Percentiles rank a stretch among this genome's conserved stretches.
Evolutionary conservation across 2,113 vertebrate species (phyloP).

Genomic region (Microcebus tavaratra): DNA sequence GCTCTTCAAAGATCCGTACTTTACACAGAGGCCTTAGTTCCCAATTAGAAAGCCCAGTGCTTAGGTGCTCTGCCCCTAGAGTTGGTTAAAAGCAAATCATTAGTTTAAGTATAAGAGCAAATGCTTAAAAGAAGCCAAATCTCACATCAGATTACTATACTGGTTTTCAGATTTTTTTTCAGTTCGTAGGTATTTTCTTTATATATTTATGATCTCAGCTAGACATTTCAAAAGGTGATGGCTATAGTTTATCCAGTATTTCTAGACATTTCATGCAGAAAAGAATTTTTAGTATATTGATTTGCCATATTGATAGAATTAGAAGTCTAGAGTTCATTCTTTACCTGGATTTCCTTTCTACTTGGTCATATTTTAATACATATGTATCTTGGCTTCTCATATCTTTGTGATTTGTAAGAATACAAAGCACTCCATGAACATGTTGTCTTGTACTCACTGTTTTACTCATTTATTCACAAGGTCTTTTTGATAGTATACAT

Average conservation of each 20-base stretch:
- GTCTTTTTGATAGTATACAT: not conserved
- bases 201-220: slow-evolving; percentile 18
- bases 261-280: not conserved
- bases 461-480: not conserved
- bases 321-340: not conserved
- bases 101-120: not conserved
- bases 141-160: not conserved
- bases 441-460: not conserved
- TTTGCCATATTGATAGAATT: not conserved
- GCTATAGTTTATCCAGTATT: not conserved
- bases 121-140: not conserved
- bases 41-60: not conserved
- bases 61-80: not conserved
- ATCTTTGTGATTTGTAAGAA: slow-evolving; percentile 1
- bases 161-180: not conserved
- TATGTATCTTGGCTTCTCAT: not conserved
- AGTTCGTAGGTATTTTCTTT: not conserved
- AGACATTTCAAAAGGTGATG: not conserved
- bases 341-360: slow-evolving; percentile 4
- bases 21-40: not conserved
- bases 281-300: not conserved
- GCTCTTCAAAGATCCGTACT: not conserved
- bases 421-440: not conserved
- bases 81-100: not conserved
- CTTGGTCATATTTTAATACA: not conserved